Base-by-base conservation (phyloP, 2,888 invertebrate genomes). In the Bimastos eiseni region DNA sequence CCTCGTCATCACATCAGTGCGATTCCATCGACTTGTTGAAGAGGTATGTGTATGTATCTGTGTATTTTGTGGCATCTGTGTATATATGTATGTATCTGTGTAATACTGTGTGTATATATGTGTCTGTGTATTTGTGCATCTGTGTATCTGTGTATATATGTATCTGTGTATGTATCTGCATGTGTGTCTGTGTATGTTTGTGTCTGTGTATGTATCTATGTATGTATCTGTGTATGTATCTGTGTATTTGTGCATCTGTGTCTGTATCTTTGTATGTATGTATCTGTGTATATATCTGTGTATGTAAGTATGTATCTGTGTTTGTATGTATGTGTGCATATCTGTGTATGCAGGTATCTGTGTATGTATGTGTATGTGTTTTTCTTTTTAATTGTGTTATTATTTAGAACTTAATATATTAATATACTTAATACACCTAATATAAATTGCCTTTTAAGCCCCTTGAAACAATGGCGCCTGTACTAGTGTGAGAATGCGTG, bases 11-110 rank as follows among this genome's bases (percentile, higher is more conserved):
- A 97, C 97, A 30, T 97, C 97, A 24, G 96, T 97, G 93, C 95
- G 97, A 93, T 97, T 97, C 95, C 97, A 97, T 94, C 96, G 97
- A 44, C 95, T 97, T 88, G 96, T 97, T 88, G 96, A 97, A 6
- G 97, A 97, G 95, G 96, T 96, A 94, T 93, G 94, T 93, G n/a
- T 21, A 21, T 83, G 38, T 84, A 5, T 86, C 0, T 37, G 89
- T 49, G 13, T 89, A n/a, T 38, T 4, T 86, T 5, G 30, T 4
- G 30, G 37, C n/a, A 33, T 37, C 1, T 30, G 38, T 24, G 24
- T 36, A 2, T 24, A 21, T 86, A 21, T 36, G 37, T 86, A 86
- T 86, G 84, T 84, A 15, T 86, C 4, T 36, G 24, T 86, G 8
- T 86, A 86, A n/a, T n/a, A n/a, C n/a, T 70, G 34, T 37, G 89